Evolutionary conservation across 2,797 vertebrate species (phyloP).

Genomic region (Paedocypris micromegethes): DNA sequence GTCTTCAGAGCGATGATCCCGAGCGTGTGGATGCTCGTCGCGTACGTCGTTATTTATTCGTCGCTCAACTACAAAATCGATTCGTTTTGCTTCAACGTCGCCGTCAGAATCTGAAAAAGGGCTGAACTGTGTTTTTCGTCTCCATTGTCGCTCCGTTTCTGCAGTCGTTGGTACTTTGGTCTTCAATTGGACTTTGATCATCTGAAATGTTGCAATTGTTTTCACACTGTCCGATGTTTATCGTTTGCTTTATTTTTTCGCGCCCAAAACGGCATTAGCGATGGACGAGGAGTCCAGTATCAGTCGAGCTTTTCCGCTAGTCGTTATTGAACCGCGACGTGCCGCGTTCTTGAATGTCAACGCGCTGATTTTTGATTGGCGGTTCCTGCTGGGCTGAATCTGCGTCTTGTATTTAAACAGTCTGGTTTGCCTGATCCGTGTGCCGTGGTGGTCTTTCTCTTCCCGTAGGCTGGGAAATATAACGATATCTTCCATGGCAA

Average conservation of each 20-base stretch:
- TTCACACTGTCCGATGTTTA: conserved; percentile 46
- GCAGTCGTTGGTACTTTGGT: conserved; percentile 62
- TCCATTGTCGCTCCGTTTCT: conserved; percentile 50
- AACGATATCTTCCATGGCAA: background rate
- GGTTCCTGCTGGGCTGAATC: background rate
- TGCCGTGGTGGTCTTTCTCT: conserved; percentile 27
- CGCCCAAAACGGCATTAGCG: too few relatives aligned
- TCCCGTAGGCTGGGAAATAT: conserved; percentile 20
- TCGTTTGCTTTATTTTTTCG: background rate
- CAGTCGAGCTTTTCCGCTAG: too few relatives aligned
- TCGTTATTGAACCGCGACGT: too few relatives aligned
- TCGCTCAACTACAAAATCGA: background rate
- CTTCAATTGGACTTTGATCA: conserved; percentile 48
- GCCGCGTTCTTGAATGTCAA: background rate
- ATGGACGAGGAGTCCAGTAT: too few relatives aligned
- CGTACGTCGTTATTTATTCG: too few relatives aligned
- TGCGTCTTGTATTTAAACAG: conserved; percentile 31
- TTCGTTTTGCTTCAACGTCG: conserved; percentile 21
- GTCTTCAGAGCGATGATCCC: too few relatives aligned
- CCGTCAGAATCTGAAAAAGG: conserved; percentile 60
- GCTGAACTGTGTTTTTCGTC: conserved; percentile 55
- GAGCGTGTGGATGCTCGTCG: too few relatives aligned
- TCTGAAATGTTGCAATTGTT: conserved; percentile 52
- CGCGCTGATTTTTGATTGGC: background rate
- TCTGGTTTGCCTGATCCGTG: conserved; percentile 36